These are phyloP conservation scores for Bombus fervidus DNA, from an alignment of 1,140 invertebrate species.

Conservation along the genomic window DNA sequence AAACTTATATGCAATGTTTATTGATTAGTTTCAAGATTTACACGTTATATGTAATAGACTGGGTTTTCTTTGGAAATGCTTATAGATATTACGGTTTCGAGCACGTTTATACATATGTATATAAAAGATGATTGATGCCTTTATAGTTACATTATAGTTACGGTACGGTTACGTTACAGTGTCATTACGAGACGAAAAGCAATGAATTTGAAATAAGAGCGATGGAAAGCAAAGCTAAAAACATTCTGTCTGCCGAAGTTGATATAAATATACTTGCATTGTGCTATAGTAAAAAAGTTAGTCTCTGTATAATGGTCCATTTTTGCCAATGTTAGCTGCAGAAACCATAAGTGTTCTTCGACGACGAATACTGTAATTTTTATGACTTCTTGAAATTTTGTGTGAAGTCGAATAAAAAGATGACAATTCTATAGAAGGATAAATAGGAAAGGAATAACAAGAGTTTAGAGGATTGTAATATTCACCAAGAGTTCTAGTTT, in stretches of 20 bases:
- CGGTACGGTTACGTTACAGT: neutral
- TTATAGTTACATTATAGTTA: neutral
- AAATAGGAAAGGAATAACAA: neutral
- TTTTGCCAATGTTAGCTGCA: neutral
- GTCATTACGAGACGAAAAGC: too few species aligned
- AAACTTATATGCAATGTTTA: too few species aligned
- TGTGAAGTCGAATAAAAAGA: too few species aligned
- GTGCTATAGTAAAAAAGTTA: neutral
- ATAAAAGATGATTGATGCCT: too few species aligned
- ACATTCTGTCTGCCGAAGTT: too few species aligned
- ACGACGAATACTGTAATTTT: neutral
- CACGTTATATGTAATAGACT: constrained; percentile 9
- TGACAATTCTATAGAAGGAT: neutral
- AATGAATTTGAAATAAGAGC: too few species aligned
- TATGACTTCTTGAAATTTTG: neutral
- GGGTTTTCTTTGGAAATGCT: constrained; percentile 31
- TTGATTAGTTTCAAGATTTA: too few species aligned
- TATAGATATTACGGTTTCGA: constrained; percentile 45
- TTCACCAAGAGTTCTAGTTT: too few species aligned
- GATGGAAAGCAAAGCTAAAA: too few species aligned
- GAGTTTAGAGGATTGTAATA: too few species aligned
- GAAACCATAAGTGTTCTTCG: neutral
- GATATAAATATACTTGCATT: neutral
- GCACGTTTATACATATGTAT: constrained; percentile 11
- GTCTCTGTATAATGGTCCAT: constrained; percentile 10